Conservation (phyloP, 2,797 vertebrate genomes). For the Fratercula arctica region DNA sequence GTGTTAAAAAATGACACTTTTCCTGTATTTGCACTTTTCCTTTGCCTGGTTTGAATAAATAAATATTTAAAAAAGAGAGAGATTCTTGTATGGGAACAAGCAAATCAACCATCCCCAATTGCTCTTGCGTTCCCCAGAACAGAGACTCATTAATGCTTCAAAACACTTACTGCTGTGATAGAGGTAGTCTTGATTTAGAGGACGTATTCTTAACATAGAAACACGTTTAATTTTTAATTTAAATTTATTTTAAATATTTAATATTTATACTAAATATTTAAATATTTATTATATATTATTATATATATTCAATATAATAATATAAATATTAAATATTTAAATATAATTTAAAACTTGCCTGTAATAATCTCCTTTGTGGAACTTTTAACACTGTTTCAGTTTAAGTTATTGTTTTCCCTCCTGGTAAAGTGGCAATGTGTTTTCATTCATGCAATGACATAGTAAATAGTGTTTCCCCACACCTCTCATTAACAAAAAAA, state of each 20-base stretch:
- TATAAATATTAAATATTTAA: no score
- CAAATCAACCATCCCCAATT: neutral
- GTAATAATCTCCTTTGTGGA: neutral
- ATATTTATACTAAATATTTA: no score
- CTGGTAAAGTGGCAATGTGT: neutral
- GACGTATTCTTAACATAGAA: neutral
- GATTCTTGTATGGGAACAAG: neutral
- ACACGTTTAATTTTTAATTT: neutral
- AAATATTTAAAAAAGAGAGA: neutral
- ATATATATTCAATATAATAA: no score
- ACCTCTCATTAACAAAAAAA: neutral
- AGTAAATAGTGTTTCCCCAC: neutral
- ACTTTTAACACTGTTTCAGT: neutral
- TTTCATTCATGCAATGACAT: neutral
- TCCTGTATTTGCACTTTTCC: neutral
- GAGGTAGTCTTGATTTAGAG: neutral
- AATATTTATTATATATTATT: no score
- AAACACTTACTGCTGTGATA: neutral
- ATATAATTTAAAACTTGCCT: neutral
- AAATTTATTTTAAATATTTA: no score
- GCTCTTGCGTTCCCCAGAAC: neutral
- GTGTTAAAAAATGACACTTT: neutral
- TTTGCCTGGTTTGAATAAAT: neutral
- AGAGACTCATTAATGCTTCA: neutral
- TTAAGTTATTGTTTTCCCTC: neutral